Evolutionary conservation across 1,140 invertebrate genomes (phyloP).

Genomic region (Apis cerana): DNA sequence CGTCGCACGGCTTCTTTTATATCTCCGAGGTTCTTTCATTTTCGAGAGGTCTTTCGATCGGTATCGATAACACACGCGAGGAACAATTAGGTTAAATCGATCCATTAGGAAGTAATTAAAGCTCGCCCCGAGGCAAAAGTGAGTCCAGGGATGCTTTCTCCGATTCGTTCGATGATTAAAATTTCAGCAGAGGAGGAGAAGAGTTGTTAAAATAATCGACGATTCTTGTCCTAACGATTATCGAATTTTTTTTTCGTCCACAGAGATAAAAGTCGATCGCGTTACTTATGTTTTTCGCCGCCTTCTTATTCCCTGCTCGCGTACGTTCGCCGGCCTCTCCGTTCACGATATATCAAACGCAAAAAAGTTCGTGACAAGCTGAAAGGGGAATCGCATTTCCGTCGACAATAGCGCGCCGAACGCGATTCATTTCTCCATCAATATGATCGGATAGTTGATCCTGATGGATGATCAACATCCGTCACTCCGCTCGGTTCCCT

Average conservation of each 20-base stretch:
- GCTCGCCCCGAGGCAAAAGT: too few species aligned
- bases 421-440: conserved; percentile 59
- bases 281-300: conserved; percentile 28
- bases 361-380: conserved; percentile 48
- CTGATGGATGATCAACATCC: conserved; percentile 62
- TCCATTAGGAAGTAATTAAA: neutral
- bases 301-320: conserved; percentile 23
- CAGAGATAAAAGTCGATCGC: conserved; percentile 1
- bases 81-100: conserved; percentile 11
- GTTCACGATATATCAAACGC: conserved; percentile 47
- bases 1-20: neutral
- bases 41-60: neutral
- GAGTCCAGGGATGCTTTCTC: neutral
- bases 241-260: neutral
- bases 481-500: conserved; percentile 33
- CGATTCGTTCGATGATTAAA: neutral
- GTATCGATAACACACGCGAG: neutral
- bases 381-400: conserved; percentile 49
- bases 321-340: neutral
- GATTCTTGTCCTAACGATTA: too few species aligned
- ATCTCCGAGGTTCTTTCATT: neutral
- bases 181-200: neutral
- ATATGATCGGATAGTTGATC: conserved; percentile 61
- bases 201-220: neutral
- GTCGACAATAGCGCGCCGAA: conserved; percentile 47